Conservation (phyloP, 2,888 invertebrate species). For the Graphium colonna region DNA sequence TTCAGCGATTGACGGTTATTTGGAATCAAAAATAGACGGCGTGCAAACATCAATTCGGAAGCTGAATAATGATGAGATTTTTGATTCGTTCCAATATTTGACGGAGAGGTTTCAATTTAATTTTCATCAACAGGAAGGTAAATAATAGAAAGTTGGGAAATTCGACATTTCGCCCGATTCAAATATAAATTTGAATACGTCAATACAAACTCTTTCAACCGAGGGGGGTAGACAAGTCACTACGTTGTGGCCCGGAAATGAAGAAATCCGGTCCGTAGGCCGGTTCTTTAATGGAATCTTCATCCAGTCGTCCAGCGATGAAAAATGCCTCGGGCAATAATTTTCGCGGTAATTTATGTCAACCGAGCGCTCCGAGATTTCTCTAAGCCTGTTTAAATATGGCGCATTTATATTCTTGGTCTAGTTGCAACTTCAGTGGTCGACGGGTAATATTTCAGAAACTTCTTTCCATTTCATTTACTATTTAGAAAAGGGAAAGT, state of each 20-base stretch:
- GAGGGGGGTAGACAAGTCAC: constrained; percentile 27
- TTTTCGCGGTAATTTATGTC: constrained; percentile 32
- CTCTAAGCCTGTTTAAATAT: constrained; percentile 23
- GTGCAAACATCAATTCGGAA: too few relatives aligned
- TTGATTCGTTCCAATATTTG: not conserved
- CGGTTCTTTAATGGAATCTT: constrained; percentile 54
- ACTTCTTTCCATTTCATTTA: not conserved
- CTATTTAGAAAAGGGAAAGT: not conserved
- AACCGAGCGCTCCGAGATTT: constrained; percentile 17
- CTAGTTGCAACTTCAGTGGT: not conserved
- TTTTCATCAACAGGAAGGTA: not conserved
- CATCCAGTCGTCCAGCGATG: constrained; percentile 35
- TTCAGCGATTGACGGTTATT: too few relatives aligned
- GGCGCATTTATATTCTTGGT: not conserved
- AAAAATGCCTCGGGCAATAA: constrained; percentile 44
- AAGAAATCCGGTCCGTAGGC: constrained; percentile 55
- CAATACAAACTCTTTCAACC: constrained; percentile 21
- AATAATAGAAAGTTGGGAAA: not conserved
- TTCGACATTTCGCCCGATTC: not conserved
- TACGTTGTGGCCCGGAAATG: constrained; percentile 56
- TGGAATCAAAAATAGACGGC: too few relatives aligned
- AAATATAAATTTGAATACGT: not conserved
- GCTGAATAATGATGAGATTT: not conserved
- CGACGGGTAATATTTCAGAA: not conserved
- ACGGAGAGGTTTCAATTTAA: not conserved